phyloP scores from a whole-genome alignment of 2,888 invertebrate species.

The Suillia variegata region DNA sequence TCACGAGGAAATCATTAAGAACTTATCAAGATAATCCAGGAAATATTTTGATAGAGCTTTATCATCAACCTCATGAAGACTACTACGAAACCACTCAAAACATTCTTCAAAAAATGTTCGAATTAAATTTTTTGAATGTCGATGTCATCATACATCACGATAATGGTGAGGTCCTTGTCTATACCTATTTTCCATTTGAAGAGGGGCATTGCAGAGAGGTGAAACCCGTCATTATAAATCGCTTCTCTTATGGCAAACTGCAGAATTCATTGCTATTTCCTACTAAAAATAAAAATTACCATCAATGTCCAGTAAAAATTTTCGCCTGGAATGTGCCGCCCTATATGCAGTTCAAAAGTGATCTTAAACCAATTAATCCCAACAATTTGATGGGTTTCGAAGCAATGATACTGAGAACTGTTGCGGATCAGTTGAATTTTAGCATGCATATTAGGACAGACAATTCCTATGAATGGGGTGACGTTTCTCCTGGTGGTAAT shows the following conservation, averaged over 20 bases:
- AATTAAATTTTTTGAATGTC: too few species aligned
- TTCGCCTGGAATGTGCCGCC: conserved; percentile 30
- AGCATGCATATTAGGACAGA: background rate
- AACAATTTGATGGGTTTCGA: background rate
- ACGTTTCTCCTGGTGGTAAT: background rate
- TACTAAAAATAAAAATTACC: conserved; percentile 15
- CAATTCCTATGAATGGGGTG: background rate
- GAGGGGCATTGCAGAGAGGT: conserved; percentile 30
- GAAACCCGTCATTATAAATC: conserved; percentile 37
- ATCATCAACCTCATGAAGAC: too few species aligned
- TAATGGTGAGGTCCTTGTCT: too few species aligned
- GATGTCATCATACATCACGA: too few species aligned
- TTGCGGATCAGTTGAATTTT: background rate
- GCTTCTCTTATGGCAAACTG: conserved; percentile 17
- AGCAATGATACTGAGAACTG: background rate
- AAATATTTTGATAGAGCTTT: too few species aligned
- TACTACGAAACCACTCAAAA: too few species aligned
- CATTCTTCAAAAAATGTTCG: too few species aligned
- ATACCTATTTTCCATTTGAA: conserved; percentile 47
- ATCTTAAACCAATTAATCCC: too few species aligned
- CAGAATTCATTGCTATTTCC: conserved; percentile 12
- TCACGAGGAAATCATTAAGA: too few species aligned
- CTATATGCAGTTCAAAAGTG: too few species aligned
- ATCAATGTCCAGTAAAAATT: conserved; percentile 15
- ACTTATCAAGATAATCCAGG: too few species aligned